A percentile compares a stretch with the other conserved stretches of the same genome.
Evolutionary conservation across 2,888 invertebrate species (phyloP).

Genomic region (Lingula anatina): DNA sequence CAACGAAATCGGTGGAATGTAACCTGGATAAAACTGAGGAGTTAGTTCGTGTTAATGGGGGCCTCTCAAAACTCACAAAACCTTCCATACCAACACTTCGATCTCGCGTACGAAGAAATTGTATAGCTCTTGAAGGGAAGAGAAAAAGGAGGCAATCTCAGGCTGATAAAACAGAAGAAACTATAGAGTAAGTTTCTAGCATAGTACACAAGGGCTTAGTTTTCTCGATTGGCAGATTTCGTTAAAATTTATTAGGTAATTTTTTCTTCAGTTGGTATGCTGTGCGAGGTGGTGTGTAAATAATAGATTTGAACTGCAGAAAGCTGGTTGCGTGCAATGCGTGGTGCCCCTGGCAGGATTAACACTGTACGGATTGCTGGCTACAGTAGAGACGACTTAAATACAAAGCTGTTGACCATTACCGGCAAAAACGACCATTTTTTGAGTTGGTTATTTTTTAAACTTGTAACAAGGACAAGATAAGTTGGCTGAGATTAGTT

Average conservation of each 20-base stretch:
- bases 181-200: constrained; percentile 17
- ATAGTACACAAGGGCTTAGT: not conserved
- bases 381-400: too few species aligned
- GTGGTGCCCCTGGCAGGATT: too few species aligned
- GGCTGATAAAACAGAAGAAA: constrained; percentile 22
- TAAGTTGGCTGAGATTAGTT: too few species aligned
- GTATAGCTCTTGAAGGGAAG: constrained; percentile 20
- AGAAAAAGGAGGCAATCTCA: constrained; percentile 26
- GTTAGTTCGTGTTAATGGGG: constrained; percentile 24
- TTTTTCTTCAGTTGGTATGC: too few species aligned
- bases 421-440: too few species aligned
- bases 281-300: too few species aligned
- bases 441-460: too few species aligned
- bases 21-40: constrained; percentile 22
- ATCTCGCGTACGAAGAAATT: constrained; percentile 30
- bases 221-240: not conserved
- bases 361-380: too few species aligned
- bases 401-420: too few species aligned
- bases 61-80: constrained; percentile 24
- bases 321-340: too few species aligned
- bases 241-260: not conserved
- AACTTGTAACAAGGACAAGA: too few species aligned
- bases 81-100: constrained; percentile 37
- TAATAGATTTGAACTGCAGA: too few species aligned
- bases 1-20: constrained; percentile 21